Percentiles rank a stretch among this genome's conserved stretches.
phyloP scores from a whole-genome alignment of 1,140 invertebrate genomes.

The Cyclina sinensis region DNA sequence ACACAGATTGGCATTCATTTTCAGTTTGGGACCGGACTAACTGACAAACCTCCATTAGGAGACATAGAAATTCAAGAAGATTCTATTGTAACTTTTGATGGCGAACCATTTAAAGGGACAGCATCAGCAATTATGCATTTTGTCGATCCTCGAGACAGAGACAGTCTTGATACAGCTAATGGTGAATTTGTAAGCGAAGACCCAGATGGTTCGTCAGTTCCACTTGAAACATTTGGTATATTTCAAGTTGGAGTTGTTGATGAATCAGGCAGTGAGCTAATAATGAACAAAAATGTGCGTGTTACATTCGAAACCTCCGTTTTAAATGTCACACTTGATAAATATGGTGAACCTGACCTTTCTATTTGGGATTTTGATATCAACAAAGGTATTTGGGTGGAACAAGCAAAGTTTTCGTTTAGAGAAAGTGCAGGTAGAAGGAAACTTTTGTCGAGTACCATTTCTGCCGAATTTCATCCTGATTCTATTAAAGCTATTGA shows the following conservation, averaged over 20 bases:
- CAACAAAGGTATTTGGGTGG: constrained; percentile 46
- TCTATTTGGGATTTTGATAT: constrained; percentile 45
- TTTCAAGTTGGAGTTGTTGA: background rate
- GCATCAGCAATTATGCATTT: constrained; percentile 47
- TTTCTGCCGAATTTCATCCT: background rate
- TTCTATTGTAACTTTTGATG: constrained; percentile 30
- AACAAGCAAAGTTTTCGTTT: constrained; percentile 32
- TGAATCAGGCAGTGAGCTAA: background rate
- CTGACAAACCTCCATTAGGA: background rate
- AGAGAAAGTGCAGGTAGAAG: background rate
- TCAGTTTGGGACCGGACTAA: background rate
- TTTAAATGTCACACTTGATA: constrained; percentile 24
- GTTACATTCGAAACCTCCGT: constrained; percentile 28
- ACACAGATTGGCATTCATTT: background rate
- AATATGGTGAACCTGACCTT: constrained; percentile 37
- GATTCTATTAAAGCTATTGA: background rate
- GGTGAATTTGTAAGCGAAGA: constrained; percentile 18
- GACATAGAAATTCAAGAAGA: constrained; percentile 18
- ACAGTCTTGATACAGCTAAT: constrained; percentile 42
- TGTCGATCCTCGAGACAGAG: constrained; percentile 43
- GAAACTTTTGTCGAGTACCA: background rate
- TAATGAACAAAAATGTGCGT: constrained; percentile 8
- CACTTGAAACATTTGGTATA: constrained; percentile 50
- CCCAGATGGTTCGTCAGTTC: background rate
- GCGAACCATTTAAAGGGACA: constrained; percentile 20